Percentiles rank a stretch among this genome's conserved stretches.
Evolutionary conservation across 2,113 vertebrate species (phyloP).

Genomic region (Falco punctatus): DNA sequence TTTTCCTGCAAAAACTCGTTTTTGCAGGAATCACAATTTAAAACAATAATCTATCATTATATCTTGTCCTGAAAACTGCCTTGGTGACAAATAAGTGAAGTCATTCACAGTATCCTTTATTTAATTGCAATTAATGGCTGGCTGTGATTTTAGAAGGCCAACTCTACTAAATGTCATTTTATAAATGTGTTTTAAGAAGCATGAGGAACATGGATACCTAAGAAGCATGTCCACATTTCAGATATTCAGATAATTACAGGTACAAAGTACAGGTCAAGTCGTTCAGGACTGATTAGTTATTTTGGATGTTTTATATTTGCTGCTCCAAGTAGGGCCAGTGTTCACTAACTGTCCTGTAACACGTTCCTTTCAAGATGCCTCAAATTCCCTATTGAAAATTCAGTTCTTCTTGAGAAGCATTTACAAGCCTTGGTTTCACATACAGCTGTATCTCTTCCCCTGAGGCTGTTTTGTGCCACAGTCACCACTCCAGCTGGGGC

Average conservation of each 20-base stretch:
- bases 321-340: neutral
- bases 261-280: neutral
- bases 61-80: neutral
- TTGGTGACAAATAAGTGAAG: neutral
- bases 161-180: neutral
- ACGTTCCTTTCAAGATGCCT: neutral
- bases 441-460: neutral
- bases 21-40: neutral
- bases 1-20: neutral
- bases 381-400: neutral
- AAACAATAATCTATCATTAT: neutral
- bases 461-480: neutral
- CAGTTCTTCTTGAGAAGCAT: neutral
- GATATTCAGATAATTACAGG: neutral
- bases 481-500: neutral
- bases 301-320: neutral
- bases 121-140: neutral
- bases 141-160: neutral
- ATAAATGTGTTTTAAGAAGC: neutral
- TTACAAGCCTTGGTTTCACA: neutral
- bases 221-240: neutral
- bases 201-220: neutral
- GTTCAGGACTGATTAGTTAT: neutral
- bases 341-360: neutral
- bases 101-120: neutral